Base-by-base conservation (phyloP, 1,140 invertebrate species). In the Panulirus ornatus region DNA sequence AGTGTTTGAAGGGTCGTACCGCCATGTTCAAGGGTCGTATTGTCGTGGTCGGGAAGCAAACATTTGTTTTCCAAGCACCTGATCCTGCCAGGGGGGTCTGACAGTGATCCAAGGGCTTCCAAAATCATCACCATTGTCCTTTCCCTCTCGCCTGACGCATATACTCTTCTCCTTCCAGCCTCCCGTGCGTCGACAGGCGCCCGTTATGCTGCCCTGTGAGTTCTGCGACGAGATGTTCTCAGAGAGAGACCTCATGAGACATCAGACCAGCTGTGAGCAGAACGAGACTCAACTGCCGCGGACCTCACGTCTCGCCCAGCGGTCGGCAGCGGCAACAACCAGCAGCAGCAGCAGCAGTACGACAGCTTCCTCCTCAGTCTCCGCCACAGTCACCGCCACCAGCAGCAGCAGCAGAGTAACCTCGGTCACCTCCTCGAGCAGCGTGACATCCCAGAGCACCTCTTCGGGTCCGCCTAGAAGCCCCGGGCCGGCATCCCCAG, bases 161-260 rank as follows among this genome's bases (percentile, higher is more conserved):
- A 16, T 11, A 36, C 38, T 30, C 30, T 36, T 36, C 14, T 40
- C 34, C 58, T 66, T 66, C 9, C 88, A 90, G 88, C 73, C 88
- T 34, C 86, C 82, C 16, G 83, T 91, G 27, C 88, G 86, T 54
- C 84, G 92, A 34, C 84, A 91, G 66, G 92, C 92, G 14, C 92
- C 92, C 0, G 90, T 92, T 22, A 54, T 92, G 90, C 86, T 92
- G 27, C 92, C 92, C 2, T 92, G 92, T 42, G 92, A 92, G 82
- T 92, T 92, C 51, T 92, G 92, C 44, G 92, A 91, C 11, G 92
- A 92, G 66, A 88, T 92, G 86, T 92, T 92, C 73, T 71, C 90
- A 6, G 92, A 92, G 63, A 66, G 92, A 36, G 92, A 92, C 82
- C 75, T 92, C 22, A 92, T 92, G 92, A 73, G 92, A 11, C 92